Evolutionary conservation across 2,888 invertebrate species (phyloP).

Genomic region (Leptarthrus brevirostris): DNA sequence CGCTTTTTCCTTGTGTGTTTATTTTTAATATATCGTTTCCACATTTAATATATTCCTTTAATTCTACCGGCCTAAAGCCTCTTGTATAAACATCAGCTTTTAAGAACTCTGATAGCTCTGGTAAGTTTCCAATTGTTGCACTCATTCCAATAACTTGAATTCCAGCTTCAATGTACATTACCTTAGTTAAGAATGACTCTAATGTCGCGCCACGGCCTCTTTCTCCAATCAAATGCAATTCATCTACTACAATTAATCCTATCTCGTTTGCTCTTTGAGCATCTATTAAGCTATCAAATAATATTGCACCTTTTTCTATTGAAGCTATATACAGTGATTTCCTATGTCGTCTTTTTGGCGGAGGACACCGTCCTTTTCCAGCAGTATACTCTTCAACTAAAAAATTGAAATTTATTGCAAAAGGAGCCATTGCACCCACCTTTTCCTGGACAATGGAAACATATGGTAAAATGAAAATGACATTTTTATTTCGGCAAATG

Average conservation of each 20-base stretch:
- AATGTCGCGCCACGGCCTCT: slow-evolving; percentile 84
- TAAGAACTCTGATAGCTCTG: slow-evolving; percentile 83
- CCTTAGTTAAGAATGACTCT: slow-evolving; percentile 85
- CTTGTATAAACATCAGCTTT: slow-evolving; percentile 83
- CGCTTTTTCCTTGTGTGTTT: slow-evolving; percentile 66
- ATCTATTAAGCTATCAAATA: slow-evolving; percentile 89
- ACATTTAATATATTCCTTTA: slow-evolving; percentile 86
- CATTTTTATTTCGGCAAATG: slow-evolving; percentile 82
- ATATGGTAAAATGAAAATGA: slow-evolving; percentile 90
- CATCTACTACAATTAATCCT: slow-evolving; percentile 88
- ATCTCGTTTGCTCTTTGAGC: slow-evolving; percentile 78
- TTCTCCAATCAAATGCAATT: slow-evolving; percentile 93
- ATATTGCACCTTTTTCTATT: slow-evolving; percentile 90
- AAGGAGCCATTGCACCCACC: slow-evolving; percentile 80
- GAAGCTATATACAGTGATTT: slow-evolving; percentile 90
- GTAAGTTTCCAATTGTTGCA: slow-evolving; percentile 93
- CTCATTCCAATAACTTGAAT: slow-evolving; percentile 97
- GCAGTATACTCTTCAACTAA: slow-evolving; percentile 96
- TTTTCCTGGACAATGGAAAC: slow-evolving; percentile 98
- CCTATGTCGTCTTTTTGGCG: slow-evolving; percentile 78
- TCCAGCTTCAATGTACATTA: slow-evolving; percentile 74
- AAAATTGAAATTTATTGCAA: slow-evolving; percentile 89
- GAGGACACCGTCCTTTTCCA: slow-evolving; percentile 90
- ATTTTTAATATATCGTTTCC: slow-evolving; percentile 72
- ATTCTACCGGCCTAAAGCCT: slow-evolving; percentile 89